A percentile compares a stretch with the other conserved stretches of the same genome.
phyloP scores from a whole-genome alignment of 2,113 vertebrate genomes.

The Neogale vison region DNA sequence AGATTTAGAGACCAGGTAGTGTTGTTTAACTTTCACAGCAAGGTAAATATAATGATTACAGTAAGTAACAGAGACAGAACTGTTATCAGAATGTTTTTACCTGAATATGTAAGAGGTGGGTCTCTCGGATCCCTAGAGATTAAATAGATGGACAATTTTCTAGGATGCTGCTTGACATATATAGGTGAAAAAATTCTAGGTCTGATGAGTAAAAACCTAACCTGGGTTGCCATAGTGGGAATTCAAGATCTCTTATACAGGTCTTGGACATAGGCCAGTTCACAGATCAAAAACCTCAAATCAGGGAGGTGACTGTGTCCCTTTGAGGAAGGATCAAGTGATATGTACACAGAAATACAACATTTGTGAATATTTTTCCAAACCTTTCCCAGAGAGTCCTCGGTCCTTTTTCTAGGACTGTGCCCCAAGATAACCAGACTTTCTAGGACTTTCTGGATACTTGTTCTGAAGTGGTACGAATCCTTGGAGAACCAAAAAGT shows the following conservation, averaged over 20 bases:
- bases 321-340: background rate
- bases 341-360: background rate
- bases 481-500: background rate
- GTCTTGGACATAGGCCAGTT: background rate
- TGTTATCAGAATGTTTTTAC: background rate
- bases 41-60: background rate
- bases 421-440: background rate
- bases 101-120: background rate
- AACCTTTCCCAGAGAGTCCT: background rate
- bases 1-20: background rate
- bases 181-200: background rate
- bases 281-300: background rate
- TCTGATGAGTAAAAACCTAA: background rate
- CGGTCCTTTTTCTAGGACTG: background rate
- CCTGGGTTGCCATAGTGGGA: background rate
- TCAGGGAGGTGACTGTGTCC: background rate
- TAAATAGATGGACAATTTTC: background rate
- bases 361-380: background rate
- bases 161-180: background rate
- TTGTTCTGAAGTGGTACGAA: background rate
- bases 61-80: background rate
- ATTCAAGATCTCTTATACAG: background rate
- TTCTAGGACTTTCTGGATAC: background rate
- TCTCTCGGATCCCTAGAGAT: background rate
- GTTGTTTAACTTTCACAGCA: background rate